These are phyloP conservation scores for Zygogramma bicolorata DNA, from an alignment of 2,888 invertebrate genomes.

Conservation along the genomic window DNA sequence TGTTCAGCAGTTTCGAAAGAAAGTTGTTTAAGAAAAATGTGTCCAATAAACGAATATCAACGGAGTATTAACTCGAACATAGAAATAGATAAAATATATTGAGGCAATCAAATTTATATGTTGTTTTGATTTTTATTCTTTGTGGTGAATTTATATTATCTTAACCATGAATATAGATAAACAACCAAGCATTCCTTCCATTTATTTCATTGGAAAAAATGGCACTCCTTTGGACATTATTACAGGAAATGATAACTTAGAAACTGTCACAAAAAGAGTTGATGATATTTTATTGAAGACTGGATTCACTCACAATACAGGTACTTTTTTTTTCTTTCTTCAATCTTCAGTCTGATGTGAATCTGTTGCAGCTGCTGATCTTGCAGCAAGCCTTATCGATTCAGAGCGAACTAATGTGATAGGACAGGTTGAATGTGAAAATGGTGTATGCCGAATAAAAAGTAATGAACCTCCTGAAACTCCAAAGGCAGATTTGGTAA, in stretches of 20 bases:
- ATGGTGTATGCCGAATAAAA: slow-evolving; percentile 67
- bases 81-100: too few species aligned
- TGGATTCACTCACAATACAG: slow-evolving; percentile 59
- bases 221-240: slow-evolving; percentile 87
- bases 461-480: slow-evolving; percentile 26
- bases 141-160: slow-evolving; percentile 24
- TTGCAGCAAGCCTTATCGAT: slow-evolving; percentile 50
- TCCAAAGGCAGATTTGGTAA: background rate
- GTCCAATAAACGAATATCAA: too few species aligned
- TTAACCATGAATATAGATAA: slow-evolving; percentile 70
- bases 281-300: slow-evolving; percentile 72
- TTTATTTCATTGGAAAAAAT: slow-evolving; percentile 88
- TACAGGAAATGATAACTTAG: slow-evolving; percentile 72
- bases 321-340: slow-evolving; percentile 23
- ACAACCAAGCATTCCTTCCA: slow-evolving; percentile 82
- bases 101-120: too few species aligned
- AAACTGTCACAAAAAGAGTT: slow-evolving; percentile 76
- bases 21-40: too few species aligned
- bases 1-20: too few species aligned
- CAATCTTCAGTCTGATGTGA: background rate
- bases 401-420: slow-evolving; percentile 43
- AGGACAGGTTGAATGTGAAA: slow-evolving; percentile 69
- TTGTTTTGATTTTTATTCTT: too few species aligned
- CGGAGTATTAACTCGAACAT: too few species aligned
- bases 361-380: slow-evolving; percentile 40